Conservation (phyloP, 2,113 vertebrate species). For the Murina feae region DNA sequence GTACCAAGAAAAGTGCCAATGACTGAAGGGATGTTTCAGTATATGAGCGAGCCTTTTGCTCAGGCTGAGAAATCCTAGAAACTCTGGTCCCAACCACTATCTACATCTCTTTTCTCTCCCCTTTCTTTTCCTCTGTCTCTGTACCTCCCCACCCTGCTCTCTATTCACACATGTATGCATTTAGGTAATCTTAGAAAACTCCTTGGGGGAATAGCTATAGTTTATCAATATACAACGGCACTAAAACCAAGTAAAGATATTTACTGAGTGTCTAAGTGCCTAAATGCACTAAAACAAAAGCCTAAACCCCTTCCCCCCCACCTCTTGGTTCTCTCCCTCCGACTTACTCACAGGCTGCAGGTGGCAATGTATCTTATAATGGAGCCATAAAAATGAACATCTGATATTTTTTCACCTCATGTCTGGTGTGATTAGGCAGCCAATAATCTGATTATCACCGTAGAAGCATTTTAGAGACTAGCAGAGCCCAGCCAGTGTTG, state of each 20-base stretch:
- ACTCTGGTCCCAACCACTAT: not conserved
- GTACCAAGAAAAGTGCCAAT: not conserved
- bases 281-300: no score
- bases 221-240: conserved; percentile 4
- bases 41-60: not conserved
- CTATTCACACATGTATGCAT: not conserved
- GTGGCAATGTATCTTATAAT: not conserved
- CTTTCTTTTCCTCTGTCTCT: not conserved
- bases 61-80: not conserved
- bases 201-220: not conserved
- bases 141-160: not conserved
- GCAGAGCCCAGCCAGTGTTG: no score
- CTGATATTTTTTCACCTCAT: not conserved
- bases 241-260: not conserved
- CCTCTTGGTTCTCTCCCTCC: not conserved
- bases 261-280: no score
- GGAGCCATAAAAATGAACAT: not conserved
- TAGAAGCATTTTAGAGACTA: not conserved
- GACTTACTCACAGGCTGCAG: not conserved
- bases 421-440: not conserved
- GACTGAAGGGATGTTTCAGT: not conserved
- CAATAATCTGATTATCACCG: not conserved
- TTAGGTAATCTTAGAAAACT: conserved; percentile 13
- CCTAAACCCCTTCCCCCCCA: not conserved
- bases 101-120: not conserved